Base-by-base conservation (phyloP, 2,797 vertebrate species). In the Vultur gryphus region DNA sequence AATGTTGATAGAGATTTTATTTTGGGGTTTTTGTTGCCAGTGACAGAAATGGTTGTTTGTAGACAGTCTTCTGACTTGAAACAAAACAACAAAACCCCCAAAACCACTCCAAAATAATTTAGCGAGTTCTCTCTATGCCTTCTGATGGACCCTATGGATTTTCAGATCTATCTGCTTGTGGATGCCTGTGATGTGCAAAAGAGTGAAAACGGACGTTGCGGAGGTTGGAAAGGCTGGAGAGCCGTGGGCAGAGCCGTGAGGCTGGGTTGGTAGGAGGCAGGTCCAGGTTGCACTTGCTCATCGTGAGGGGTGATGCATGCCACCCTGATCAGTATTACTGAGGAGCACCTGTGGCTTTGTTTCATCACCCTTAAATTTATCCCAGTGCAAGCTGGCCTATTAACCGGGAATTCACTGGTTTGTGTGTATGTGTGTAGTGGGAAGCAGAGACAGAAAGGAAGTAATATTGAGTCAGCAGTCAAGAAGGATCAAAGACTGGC, bases 401-500 rank as follows among this genome's bases (percentile, higher is more conserved):
- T 78, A 80, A 57, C 17, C 24, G 44, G 46, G 44, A 67, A 18
- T 37, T 14, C 48, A 48, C n/a, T 65, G 49, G 7, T 26, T 46
- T 79, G 39, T 48, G 20, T 65, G 35, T 24, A 0, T 25, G 39
- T 26, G 18, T 58, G 48, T 13, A 37, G 35, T 31, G 37, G 10
- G 37, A 35, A 93, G 48, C n/a, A 89, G 58, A 31, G 33, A 13
- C 35, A 71, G 66, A 90, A 87, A 61, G 58, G 48, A 67, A 73
- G 35, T 20, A 54, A 71, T 75, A 76, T 7, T 61, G 59, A 71
- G 49, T 75, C 78, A 91, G 84, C 79, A 89, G 82, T 90, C 37
- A 62, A 48, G 69, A 69, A 90, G 65, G 75, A 87, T 87, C 81
- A 84, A 93, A 92, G 90, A 57, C 51, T 14, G 35, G 61, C 49